Conservation (phyloP, 2,113 vertebrate genomes). For the Cyrtonyx montezumae region DNA sequence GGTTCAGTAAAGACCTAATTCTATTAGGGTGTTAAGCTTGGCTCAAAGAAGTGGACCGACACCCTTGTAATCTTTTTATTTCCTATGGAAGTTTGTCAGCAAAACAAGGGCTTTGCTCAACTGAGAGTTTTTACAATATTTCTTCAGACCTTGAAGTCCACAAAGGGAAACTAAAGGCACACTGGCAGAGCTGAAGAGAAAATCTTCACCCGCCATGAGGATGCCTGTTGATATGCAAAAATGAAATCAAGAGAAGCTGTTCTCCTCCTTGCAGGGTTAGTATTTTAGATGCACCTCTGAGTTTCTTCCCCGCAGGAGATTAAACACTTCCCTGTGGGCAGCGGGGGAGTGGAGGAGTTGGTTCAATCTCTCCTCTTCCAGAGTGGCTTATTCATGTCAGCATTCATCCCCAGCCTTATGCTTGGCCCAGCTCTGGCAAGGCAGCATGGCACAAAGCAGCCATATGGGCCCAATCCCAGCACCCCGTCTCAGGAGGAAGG, state of each 20-base stretch:
- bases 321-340: rapidly evolving
- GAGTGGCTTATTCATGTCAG: neutral
- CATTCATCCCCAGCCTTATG: neutral
- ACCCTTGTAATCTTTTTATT: neutral
- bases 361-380: neutral
- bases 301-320: neutral
- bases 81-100: neutral
- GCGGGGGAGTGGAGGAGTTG: neutral
- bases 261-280: neutral
- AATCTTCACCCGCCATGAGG: rapidly evolving
- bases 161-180: neutral
- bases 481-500: neutral
- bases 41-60: neutral
- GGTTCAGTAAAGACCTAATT: neutral
- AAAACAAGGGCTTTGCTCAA: neutral
- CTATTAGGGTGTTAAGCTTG: neutral
- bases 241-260: neutral
- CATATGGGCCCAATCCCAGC: neutral
- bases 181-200: neutral
- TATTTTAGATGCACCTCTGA: neutral
- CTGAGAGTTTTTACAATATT: neutral
- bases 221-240: neutral
- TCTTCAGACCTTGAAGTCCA: neutral
- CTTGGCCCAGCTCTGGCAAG: neutral
- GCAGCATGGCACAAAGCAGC: neutral